A percentile compares a stretch with the other conserved stretches of the same genome.
Conservation (phyloP, 2,113 vertebrate species). For the Tamias sibiricus region DNA sequence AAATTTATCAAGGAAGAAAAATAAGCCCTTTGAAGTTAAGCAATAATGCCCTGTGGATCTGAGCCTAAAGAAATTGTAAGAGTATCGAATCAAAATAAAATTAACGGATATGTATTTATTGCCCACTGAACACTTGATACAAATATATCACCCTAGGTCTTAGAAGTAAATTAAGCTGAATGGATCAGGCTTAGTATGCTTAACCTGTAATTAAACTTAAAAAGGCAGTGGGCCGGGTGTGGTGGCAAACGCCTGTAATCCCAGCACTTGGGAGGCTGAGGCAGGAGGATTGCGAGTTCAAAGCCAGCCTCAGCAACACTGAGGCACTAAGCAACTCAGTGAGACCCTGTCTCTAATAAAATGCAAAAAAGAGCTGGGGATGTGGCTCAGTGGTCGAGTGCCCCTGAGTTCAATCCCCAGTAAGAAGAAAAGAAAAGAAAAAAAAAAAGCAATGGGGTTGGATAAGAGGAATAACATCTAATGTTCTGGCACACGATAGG, state of each 20-base stretch:
- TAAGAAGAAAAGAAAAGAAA: no score
- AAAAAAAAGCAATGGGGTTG: background rate
- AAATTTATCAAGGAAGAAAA: constrained; percentile 35
- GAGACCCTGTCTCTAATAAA: no score
- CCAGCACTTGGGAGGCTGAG: no score
- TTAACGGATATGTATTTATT: constrained; percentile 28
- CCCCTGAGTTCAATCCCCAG: no score
- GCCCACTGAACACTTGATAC: background rate
- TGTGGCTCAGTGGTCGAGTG: no score
- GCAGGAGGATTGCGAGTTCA: no score
- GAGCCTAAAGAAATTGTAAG: background rate
- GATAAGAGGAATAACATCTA: background rate
- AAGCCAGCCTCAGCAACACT: no score
- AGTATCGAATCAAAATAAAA: constrained; percentile 46
- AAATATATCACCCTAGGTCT: background rate
- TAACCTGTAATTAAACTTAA: background rate
- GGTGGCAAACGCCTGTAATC: no score
- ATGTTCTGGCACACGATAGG: background rate
- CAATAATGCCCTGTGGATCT: background rate
- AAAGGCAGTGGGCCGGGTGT: no score
- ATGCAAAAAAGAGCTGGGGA: no score
- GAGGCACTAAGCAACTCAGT: no score
- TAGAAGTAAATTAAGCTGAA: constrained; percentile 37
- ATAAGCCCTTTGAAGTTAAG: constrained; percentile 43
- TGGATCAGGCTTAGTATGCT: background rate